Percentiles rank a stretch among this genome's conserved stretches.
Evolutionary conservation across 2,113 vertebrate species (phyloP).

Genomic region (Seriola quinqueradiata): DNA sequence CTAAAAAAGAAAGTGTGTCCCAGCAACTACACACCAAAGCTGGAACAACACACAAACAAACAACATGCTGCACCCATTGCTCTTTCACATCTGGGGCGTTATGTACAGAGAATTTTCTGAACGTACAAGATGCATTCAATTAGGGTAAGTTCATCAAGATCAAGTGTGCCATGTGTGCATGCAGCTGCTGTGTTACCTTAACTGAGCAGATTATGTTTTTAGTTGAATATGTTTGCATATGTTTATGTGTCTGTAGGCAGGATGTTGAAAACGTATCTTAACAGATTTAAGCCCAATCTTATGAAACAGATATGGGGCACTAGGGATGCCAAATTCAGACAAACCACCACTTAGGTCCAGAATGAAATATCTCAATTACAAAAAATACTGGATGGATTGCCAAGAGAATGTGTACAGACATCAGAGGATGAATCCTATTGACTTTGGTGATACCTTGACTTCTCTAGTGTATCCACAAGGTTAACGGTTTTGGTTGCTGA

Average conservation of each 20-base stretch:
- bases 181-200: neutral
- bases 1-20: neutral
- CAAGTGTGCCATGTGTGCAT: neutral
- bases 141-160: neutral
- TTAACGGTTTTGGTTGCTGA: neutral
- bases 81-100: constrained; percentile 13
- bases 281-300: too few relatives aligned
- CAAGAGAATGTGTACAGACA: neutral
- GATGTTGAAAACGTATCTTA: too few relatives aligned
- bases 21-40: neutral
- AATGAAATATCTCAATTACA: neutral
- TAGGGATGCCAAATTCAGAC: neutral
- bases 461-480: neutral
- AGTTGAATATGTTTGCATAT: too few relatives aligned
- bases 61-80: neutral
- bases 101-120: neutral
- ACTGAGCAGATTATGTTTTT: neutral
- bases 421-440: neutral
- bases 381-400: neutral
- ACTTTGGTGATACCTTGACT: neutral
- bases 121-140: constrained; percentile 3
- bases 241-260: too few relatives aligned
- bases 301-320: too few relatives aligned
- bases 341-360: neutral
- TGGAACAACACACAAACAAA: constrained; percentile 13